phyloP scores from a whole-genome alignment of 2,113 vertebrate species.

The Ceratotherium simum region DNA sequence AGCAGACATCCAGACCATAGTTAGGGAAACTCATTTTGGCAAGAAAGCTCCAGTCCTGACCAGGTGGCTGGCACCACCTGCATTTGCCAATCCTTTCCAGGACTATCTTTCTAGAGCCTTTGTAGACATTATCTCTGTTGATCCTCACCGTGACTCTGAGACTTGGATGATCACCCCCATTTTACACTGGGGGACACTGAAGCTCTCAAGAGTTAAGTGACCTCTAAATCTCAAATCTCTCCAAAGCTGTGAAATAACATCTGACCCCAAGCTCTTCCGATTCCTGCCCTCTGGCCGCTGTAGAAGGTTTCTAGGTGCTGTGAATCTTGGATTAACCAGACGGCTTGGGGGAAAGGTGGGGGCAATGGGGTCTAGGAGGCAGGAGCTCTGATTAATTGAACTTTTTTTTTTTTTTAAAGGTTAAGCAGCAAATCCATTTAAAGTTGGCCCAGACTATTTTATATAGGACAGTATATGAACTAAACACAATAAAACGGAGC shows the following conservation, averaged over 20 bases:
- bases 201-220: not conserved
- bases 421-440: constrained; percentile 73
- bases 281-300: not conserved
- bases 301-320: not conserved
- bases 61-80: not conserved
- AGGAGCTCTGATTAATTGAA: constrained; percentile 60
- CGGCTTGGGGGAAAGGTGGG: not conserved
- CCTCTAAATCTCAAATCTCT: not conserved
- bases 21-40: not conserved
- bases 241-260: not conserved
- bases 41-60: not conserved
- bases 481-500: constrained; percentile 68
- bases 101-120: not conserved
- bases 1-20: not conserved
- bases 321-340: constrained; percentile 15
- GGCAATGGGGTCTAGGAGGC: not conserved
- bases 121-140: not conserved
- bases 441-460: constrained; percentile 64
- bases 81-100: not conserved
- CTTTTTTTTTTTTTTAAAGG: constrained; percentile 32
- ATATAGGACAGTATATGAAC: constrained; percentile 62
- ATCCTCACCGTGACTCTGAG: not conserved
- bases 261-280: not conserved
- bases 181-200: not conserved
- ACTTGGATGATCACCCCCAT: not conserved